Evolutionary conservation across 2,797 vertebrate genomes (phyloP).

Genomic region (Lutjanus campechanus): DNA sequence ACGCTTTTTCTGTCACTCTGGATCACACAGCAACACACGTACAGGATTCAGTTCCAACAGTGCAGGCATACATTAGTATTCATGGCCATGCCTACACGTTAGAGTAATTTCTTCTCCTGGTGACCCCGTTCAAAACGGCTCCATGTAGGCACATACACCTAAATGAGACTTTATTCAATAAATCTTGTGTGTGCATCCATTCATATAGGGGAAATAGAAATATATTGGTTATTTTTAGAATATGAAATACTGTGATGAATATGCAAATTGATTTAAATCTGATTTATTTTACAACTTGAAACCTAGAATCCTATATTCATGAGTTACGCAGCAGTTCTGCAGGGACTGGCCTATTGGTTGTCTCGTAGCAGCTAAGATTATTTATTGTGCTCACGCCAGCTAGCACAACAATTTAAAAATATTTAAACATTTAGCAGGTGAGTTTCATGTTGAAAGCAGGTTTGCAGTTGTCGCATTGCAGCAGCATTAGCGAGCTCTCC

Average conservation of each 20-base stretch:
- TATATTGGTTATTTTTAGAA: slow-evolving; percentile 40
- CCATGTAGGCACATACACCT: slow-evolving; percentile 42
- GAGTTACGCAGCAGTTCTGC: background rate
- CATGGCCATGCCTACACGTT: slow-evolving; percentile 29
- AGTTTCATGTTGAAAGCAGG: slow-evolving; percentile 34
- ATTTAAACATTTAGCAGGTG: slow-evolving; percentile 23
- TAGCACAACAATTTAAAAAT: slow-evolving; percentile 11
- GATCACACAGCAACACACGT: slow-evolving; percentile 42
- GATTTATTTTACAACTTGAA: background rate
- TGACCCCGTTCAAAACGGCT: slow-evolving; percentile 38
- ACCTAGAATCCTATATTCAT: background rate
- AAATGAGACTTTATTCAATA: slow-evolving; percentile 53
- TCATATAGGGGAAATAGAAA: slow-evolving; percentile 54
- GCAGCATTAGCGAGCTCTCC: slow-evolving; percentile 36
- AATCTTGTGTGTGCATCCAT: slow-evolving; percentile 36
- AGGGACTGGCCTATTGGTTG: slow-evolving; percentile 2
- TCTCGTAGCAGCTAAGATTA: background rate
- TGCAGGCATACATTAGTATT: slow-evolving; percentile 50
- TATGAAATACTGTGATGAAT: slow-evolving; percentile 15
- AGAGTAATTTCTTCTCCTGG: slow-evolving; percentile 56
- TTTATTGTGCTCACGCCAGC: background rate
- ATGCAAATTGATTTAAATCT: background rate
- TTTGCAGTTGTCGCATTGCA: slow-evolving; percentile 53
- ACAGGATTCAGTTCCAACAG: slow-evolving; percentile 32
- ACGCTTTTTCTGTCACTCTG: slow-evolving; percentile 44